Conservation (phyloP, 2,888 invertebrate species). For the Meliscaeva auricollis region DNA sequence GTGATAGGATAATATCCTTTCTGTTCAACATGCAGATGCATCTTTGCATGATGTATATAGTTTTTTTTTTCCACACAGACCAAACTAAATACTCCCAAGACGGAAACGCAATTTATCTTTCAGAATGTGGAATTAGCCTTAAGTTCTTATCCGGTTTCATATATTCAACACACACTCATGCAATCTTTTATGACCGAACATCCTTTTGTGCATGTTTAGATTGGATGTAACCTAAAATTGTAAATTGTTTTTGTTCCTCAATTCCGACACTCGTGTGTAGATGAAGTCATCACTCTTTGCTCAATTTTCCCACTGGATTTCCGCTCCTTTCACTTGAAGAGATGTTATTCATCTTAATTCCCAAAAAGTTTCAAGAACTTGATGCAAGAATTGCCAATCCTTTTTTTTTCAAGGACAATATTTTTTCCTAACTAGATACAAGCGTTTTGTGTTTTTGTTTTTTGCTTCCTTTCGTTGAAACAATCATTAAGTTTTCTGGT, state of each 20-base stretch:
- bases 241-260: constrained; percentile 64
- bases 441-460: background rate
- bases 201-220: constrained; percentile 49
- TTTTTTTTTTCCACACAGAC: constrained; percentile 34
- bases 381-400: constrained; percentile 23
- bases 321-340: constrained; percentile 17
- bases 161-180: constrained; percentile 9
- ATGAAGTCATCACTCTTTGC: constrained; percentile 7
- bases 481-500: constrained; percentile 11
- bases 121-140: constrained; percentile 69
- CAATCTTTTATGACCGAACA: constrained; percentile 32
- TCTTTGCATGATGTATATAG: constrained; percentile 44
- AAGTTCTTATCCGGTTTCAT: constrained; percentile 66
- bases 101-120: constrained; percentile 73
- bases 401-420: constrained; percentile 45
- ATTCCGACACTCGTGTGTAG: background rate
- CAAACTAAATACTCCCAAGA: constrained; percentile 68
- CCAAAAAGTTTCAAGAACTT: constrained; percentile 41
- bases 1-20: constrained; percentile 62
- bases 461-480: background rate
- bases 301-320: constrained; percentile 36
- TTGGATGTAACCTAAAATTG: constrained; percentile 70
- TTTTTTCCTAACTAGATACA: background rate
- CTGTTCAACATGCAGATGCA: constrained; percentile 58
- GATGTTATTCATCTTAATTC: constrained; percentile 49